Evolutionary conservation across 2,113 vertebrate genomes (phyloP).

Genomic region (Pluvialis apricaria): DNA sequence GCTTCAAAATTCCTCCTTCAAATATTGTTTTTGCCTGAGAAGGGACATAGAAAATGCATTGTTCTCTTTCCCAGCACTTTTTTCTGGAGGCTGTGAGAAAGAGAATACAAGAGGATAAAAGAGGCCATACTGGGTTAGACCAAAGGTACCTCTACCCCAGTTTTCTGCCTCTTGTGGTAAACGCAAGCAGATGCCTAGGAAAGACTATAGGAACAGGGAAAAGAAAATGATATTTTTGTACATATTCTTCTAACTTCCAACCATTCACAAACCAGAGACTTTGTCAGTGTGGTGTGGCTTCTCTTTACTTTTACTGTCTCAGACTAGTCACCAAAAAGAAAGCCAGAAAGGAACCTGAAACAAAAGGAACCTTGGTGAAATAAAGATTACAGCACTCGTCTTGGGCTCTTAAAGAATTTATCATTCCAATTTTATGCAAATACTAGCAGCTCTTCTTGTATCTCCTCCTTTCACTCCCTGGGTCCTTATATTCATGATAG

Average conservation of each 20-base stretch:
- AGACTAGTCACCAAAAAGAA: background rate
- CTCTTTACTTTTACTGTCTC: background rate
- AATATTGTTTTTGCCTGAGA: background rate
- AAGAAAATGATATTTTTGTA: background rate
- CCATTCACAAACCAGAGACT: background rate
- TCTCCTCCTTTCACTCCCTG: background rate
- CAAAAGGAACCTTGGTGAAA: background rate
- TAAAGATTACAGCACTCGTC: background rate
- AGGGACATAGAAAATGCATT: background rate
- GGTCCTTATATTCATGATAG: background rate
- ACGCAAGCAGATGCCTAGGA: background rate
- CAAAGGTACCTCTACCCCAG: background rate
- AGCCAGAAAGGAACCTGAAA: background rate
- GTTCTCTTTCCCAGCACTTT: background rate
- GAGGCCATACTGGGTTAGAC: background rate
- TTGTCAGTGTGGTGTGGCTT: background rate
- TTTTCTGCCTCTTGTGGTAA: background rate
- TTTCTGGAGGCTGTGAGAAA: background rate
- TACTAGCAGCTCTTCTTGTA: background rate
- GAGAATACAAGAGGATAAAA: background rate
- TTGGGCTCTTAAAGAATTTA: background rate
- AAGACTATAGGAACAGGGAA: background rate
- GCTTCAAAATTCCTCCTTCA: background rate
- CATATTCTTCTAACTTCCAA: background rate
- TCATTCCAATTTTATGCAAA: background rate